Base-by-base conservation (phyloP, 2,113 vertebrate species). In the Falco punctatus region DNA sequence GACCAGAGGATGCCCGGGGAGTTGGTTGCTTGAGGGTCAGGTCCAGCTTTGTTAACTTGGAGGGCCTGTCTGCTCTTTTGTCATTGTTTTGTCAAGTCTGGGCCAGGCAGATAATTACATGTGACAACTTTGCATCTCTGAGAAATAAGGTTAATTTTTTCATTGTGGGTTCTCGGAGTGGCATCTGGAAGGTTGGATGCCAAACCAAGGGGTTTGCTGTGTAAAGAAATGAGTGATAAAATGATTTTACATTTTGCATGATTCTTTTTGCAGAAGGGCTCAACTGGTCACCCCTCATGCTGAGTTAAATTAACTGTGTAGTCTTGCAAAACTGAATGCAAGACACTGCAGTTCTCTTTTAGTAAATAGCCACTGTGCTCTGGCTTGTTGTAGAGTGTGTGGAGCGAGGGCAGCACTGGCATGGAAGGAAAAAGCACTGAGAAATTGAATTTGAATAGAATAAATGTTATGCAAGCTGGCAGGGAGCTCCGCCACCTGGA, bases 211-310 rank as follows among this genome's bases (percentile, higher is more conserved):
- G 11, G 11, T 71, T 85, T 93, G 16, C 52, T 89, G 78, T 38
- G 58, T 92, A 51, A 93, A 82, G 61, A 78, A 83, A 85, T 3
- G 22, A 93, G 59, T 49, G 66, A 78, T 94, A 91, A 96, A 92
- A 87, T 35, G 10, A 19, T 66, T 66, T 81, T 94, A 22, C 4
- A 13, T 85, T 85, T 72, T 77, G 35, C 49, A 57, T 0, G 1
- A 23, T 95, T 64, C 49, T 90, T 87, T 87, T 72, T 79, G 49
- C 79, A n/a, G 55, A 87, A 86, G 15, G 44, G 20, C 32, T 94
- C 23, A 55, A 57, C 35, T 88, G 35, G 24, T 86, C 6, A 3
- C 13, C 30, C 52, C 35, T 89, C 61, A 48, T 0, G 5, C 64
- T 27, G 40, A 74, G 38, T 81, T 89, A 62, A 94, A 86, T 93